Percentiles rank a stretch among this genome's conserved stretches.
Evolutionary conservation across 2,888 invertebrate genomes (phyloP).

Genomic region (Nemotelus pantherinus): DNA sequence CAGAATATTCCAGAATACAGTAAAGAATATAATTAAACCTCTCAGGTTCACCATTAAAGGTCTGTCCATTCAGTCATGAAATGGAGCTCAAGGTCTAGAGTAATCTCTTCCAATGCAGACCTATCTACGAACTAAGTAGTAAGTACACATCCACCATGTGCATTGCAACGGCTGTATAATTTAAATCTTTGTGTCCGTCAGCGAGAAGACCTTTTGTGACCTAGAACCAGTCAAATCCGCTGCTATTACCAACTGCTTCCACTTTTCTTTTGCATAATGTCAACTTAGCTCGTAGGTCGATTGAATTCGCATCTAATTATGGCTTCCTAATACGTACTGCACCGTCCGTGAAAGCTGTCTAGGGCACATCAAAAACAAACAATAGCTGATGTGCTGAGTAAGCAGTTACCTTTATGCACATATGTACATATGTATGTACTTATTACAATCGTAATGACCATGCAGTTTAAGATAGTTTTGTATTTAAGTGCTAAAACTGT

Average conservation of each 20-base stretch:
- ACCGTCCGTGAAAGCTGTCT: background rate
- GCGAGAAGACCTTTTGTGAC: slow-evolving; percentile 14
- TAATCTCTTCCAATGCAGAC: slow-evolving; percentile 16
- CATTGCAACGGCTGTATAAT: background rate
- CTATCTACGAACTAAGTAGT: too few species aligned
- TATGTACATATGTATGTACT: background rate
- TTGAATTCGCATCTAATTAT: slow-evolving; percentile 29
- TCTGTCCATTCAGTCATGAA: background rate
- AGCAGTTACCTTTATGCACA: background rate
- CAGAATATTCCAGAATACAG: too few species aligned
- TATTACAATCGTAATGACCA: background rate
- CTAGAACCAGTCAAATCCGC: slow-evolving; percentile 11
- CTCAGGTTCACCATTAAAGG: too few species aligned
- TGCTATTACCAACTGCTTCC: background rate
- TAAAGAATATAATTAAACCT: too few species aligned
- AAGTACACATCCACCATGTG: background rate
- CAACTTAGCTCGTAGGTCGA: slow-evolving; percentile 25
- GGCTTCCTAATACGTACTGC: slow-evolving; percentile 8
- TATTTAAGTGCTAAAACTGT: background rate
- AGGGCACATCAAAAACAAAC: background rate
- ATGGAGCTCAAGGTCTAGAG: slow-evolving; percentile 31
- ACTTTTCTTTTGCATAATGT: slow-evolving; percentile 36
- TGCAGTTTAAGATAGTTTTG: background rate
- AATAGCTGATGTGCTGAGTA: background rate
- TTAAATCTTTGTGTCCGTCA: background rate